Conservation (phyloP, 2,888 invertebrate genomes). For the Resseliella maxima region DNA sequence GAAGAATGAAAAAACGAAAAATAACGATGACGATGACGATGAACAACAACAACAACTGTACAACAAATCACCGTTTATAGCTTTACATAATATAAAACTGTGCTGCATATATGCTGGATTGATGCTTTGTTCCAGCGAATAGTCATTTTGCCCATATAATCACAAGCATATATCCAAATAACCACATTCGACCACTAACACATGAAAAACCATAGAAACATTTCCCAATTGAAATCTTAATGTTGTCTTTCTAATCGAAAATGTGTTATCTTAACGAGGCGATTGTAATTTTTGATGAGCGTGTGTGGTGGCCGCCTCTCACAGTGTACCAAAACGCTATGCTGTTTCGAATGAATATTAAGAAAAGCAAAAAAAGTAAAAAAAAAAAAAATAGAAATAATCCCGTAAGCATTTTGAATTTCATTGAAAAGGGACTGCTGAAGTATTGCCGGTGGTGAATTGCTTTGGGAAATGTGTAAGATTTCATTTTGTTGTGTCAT, state of each 20-base stretch:
- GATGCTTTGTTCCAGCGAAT: background rate
- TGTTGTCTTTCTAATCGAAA: constrained; percentile 42
- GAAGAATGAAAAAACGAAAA: background rate
- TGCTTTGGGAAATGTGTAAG: constrained; percentile 3
- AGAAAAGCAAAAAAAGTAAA: background rate
- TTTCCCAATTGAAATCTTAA: constrained; percentile 55
- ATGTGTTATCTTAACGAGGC: constrained; percentile 44
- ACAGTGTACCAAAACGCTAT: background rate
- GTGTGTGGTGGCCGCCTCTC: constrained; percentile 12
- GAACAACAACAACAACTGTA: background rate
- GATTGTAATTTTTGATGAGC: constrained; percentile 19
- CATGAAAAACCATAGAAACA: background rate
- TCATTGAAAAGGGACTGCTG: background rate
- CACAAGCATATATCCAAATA: background rate
- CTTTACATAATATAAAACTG: constrained; percentile 49
- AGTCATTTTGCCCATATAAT: background rate
- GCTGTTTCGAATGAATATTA: background rate
- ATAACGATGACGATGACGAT: background rate
- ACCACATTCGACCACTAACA: background rate
- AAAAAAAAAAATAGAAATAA: background rate
- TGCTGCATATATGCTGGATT: background rate
- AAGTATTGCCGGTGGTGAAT: background rate
- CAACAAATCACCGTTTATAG: constrained; percentile 54
- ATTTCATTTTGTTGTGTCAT: background rate
- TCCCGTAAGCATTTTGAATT: background rate